These are phyloP conservation scores for Drosophila koepferae DNA, from an alignment of 2,888 invertebrate species.

Conservation along the genomic window DNA sequence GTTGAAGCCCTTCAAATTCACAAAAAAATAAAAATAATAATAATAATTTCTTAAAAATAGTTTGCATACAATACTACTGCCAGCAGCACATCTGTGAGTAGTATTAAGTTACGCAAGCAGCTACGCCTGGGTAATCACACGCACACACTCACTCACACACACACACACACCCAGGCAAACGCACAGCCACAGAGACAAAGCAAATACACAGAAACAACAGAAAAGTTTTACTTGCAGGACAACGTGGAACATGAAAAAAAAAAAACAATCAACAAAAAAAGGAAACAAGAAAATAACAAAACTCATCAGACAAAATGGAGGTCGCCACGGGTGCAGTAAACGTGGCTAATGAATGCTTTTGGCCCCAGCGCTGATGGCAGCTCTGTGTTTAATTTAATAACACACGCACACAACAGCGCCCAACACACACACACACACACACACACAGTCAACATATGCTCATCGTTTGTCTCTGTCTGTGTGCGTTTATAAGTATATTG, in stretches of 20 bases:
- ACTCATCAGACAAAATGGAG: constrained; percentile 79
- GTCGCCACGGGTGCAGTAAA: constrained; percentile 81
- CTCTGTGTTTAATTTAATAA: constrained; percentile 74
- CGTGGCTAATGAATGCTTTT: constrained; percentile 82
- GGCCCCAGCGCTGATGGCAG: constrained; percentile 73
- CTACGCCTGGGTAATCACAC: constrained; percentile 40
- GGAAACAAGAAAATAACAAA: constrained; percentile 46
- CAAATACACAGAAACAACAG: constrained; percentile 51
- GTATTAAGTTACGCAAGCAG: background rate
- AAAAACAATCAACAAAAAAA: constrained; percentile 10
- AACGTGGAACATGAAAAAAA: constrained; percentile 20
- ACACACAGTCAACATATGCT: constrained; percentile 58
- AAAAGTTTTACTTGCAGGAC: constrained; percentile 65
- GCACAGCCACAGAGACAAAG: constrained; percentile 23
- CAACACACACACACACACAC: constrained; percentile 1
- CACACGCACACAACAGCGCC: constrained; percentile 53
- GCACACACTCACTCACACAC: constrained; percentile 17
- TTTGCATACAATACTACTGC: constrained; percentile 1
- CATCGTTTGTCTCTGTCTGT: constrained; percentile 51
- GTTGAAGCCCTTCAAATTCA: background rate
- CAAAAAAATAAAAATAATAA: background rate
- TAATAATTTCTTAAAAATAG: background rate
- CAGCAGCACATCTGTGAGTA: constrained; percentile 15
- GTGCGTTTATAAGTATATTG: constrained; percentile 68
- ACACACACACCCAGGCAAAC: constrained; percentile 7